phyloP scores from a whole-genome alignment of 2,888 invertebrate species.

The Drosophila testacea region DNA sequence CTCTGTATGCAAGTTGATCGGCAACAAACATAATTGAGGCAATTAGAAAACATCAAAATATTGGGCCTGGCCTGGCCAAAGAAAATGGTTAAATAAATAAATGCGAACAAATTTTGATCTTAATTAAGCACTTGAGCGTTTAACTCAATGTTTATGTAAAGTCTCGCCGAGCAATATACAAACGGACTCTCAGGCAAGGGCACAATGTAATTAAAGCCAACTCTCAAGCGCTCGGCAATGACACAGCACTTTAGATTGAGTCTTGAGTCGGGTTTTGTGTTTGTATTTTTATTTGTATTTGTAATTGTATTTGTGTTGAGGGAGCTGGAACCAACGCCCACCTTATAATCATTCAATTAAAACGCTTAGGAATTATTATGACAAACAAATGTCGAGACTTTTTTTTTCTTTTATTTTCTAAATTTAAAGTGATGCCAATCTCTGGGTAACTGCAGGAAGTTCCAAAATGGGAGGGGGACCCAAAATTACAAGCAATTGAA shows the following conservation, averaged over 20 bases:
- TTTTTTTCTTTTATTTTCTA: not conserved
- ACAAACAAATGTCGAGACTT: slow-evolving; percentile 73
- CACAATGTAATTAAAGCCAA: slow-evolving; percentile 63
- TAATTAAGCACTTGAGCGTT: slow-evolving; percentile 77
- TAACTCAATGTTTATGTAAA: slow-evolving; percentile 67
- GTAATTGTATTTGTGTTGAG: slow-evolving; percentile 10
- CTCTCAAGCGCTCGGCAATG: slow-evolving; percentile 68
- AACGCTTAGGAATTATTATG: slow-evolving; percentile 78
- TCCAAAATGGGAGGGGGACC: slow-evolving; percentile 14
- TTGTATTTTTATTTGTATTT: slow-evolving; percentile 3
- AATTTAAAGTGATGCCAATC: slow-evolving; percentile 69
- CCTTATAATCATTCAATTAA: slow-evolving; percentile 78
- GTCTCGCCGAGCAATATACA: slow-evolving; percentile 47
- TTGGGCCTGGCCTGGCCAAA: slow-evolving; percentile 54
- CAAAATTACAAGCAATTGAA: slow-evolving; percentile 71
- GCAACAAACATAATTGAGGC: slow-evolving; percentile 71
- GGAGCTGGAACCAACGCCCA: slow-evolving; percentile 68
- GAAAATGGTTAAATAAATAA: slow-evolving; percentile 75
- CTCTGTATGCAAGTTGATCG: slow-evolving; percentile 10
- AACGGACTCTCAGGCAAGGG: slow-evolving; percentile 28
- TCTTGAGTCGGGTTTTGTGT: slow-evolving; percentile 15
- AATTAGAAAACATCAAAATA: slow-evolving; percentile 81
- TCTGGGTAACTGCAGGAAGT: slow-evolving; percentile 67
- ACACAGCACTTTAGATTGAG: slow-evolving; percentile 50
- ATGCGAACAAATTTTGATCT: slow-evolving; percentile 66